Percentiles rank a stretch among this genome's conserved stretches.
phyloP scores from a whole-genome alignment of 2,797 vertebrate genomes.

The Oryzias dopingdopingensis region DNA sequence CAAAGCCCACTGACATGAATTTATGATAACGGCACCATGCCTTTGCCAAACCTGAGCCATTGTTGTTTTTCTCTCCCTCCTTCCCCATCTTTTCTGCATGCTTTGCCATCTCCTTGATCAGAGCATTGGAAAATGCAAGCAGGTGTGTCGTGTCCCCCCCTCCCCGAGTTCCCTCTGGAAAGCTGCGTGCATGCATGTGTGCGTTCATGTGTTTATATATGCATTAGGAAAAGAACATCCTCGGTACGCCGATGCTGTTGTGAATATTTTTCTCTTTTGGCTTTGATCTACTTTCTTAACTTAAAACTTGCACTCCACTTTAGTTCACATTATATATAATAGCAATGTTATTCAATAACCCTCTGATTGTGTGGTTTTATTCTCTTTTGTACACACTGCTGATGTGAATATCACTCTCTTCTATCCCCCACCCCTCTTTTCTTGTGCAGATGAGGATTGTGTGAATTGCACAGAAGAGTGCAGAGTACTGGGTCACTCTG shows the following conservation, averaged over 20 bases:
- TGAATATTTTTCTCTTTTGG: conserved; percentile 34
- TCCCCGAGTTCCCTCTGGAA: conserved; percentile 73
- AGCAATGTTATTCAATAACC: conserved; percentile 26
- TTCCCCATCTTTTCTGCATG: conserved; percentile 63
- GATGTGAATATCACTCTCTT: conserved; percentile 30
- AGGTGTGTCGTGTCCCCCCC: conserved; percentile 59
- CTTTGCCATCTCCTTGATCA: conserved; percentile 77
- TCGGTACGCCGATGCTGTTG: conserved; percentile 21
- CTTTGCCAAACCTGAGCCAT: conserved; percentile 82
- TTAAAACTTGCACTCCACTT: conserved; percentile 32
- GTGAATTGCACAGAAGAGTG: conserved; percentile 99
- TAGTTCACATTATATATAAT: conserved; percentile 32
- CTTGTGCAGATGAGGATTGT: conserved; percentile 92
- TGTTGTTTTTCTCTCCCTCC: conserved; percentile 75
- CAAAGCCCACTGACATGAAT: conserved; percentile 85
- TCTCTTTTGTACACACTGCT: conserved; percentile 24
- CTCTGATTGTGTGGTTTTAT: conserved; percentile 20
- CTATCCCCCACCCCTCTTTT: conserved; percentile 26
- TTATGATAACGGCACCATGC: conserved; percentile 78
- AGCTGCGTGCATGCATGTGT: conserved; percentile 36
- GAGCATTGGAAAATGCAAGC: conserved; percentile 76
- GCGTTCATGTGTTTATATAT: conserved; percentile 20
- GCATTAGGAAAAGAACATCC: conserved; percentile 32
- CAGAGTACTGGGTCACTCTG: conserved; percentile 97
- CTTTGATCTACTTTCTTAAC: conserved; percentile 16